Base-by-base conservation (phyloP, 2,888 invertebrate genomes). In the Thyatira batis region DNA sequence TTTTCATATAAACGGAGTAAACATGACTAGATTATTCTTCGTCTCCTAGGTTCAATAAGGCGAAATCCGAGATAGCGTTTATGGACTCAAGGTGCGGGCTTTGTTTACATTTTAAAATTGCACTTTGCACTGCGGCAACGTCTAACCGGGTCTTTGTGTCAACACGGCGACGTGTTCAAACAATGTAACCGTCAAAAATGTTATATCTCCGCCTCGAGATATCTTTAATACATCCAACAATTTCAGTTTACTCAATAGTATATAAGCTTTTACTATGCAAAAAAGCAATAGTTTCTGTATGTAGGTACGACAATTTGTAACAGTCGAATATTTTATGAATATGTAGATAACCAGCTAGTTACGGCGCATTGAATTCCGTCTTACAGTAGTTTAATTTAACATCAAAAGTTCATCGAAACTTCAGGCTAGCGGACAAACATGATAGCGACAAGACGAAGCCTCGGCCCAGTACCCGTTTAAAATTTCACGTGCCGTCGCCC, bases 31-130 rank as follows among this genome's bases (percentile, higher is more conserved):
- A 78, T 77, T 74, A 71, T 74, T 73, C 78, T 73, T 71, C 73
- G 78, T 79, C 82, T 79, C 75, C 65, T 61, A 78, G 82, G 81
- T 87, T 84, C 86, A 85, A 86, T 85, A 85, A 82, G 81, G 80
- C 75, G 82, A 87, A 87, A 88, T 86, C 87, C 77, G 80, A 84
- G 85, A 85, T 84, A 86, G 80, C 82, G 83, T 87, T 88, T 87
- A 86, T 84, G 77, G 81, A 84, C 80, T 78, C 76, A 78, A 88
- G 89, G 86, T 85, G 84, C 84, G 79, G 80, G 83, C 82, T 86
- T 85, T 91, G 89, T 91, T 91, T 91, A 89, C 89, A 84, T 87
- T 90, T 88, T 86, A 87, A 91, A 92, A 91, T 92, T 91, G 90
- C 91, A 89, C 90, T 90, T 89, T 90, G 87, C 89, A 87, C 84